Conservation (phyloP, 2,888 invertebrate species). For the Lasioglossum pauxillum region DNA sequence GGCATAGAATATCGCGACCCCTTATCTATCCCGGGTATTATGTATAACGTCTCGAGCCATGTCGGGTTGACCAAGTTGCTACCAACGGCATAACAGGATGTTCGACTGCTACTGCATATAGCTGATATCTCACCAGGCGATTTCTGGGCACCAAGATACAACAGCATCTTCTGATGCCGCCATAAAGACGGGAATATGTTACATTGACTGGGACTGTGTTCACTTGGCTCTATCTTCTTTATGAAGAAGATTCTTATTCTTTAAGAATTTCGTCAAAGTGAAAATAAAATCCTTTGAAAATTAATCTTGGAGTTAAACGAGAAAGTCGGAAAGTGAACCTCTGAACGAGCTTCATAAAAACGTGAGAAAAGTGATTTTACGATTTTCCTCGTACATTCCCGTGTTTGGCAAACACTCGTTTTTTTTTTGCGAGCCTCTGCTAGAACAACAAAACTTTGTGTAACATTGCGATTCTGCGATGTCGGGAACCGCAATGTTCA, state of each 20-base stretch:
- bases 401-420: too few species aligned
- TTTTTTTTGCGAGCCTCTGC: too few species aligned
- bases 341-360: background rate
- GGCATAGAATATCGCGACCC: background rate
- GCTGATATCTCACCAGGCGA: background rate
- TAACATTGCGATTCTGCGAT: too few species aligned
- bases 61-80: background rate
- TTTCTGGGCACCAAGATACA: background rate
- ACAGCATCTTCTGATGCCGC: background rate
- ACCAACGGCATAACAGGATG: background rate
- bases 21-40: background rate
- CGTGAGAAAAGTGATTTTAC: too few species aligned
- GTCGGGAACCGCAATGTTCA: too few species aligned
- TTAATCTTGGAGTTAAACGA: background rate
- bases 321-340: background rate
- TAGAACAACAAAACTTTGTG: background rate
- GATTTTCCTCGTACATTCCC: background rate
- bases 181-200: background rate
- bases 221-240: too few species aligned
- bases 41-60: background rate
- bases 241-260: too few species aligned
- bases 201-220: background rate
- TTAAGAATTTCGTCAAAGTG: too few species aligned
- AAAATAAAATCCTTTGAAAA: too few species aligned
- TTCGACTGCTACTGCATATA: background rate